Conservation (phyloP, 1,140 invertebrate species). For the Heliconius himera region DNA sequence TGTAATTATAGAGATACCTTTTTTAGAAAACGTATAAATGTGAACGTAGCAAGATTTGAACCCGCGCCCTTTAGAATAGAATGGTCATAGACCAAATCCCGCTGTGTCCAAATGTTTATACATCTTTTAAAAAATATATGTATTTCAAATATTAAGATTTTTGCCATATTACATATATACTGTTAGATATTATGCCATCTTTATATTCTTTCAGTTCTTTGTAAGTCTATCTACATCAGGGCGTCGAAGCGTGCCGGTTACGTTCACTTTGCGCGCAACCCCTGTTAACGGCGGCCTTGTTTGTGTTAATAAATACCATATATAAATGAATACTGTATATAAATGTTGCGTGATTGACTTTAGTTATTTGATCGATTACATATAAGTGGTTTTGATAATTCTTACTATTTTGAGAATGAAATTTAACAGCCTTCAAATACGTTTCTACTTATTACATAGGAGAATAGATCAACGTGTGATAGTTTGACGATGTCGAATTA, state of each 20-base stretch:
- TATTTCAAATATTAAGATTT: neutral
- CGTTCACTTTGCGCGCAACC: constrained; percentile 72
- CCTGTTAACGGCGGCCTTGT: constrained; percentile 57
- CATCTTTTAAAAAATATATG: no score
- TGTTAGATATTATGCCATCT: constrained; percentile 2
- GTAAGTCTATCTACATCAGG: constrained; percentile 54
- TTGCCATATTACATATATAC: neutral
- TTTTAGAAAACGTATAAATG: no score
- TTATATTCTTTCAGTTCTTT: constrained; percentile 21
- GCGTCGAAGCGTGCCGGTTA: constrained; percentile 62
- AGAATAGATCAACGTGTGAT: neutral
- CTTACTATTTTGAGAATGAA: neutral
- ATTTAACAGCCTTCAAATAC: neutral
- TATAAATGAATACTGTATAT: neutral
- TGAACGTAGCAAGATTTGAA: no score
- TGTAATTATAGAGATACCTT: no score
- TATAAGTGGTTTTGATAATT: neutral
- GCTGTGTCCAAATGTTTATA: no score
- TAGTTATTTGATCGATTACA: constrained; percentile 8
- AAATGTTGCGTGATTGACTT: constrained; percentile 29
- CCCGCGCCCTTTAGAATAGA: no score
- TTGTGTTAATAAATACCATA: constrained; percentile 25
- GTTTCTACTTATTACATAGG: neutral
- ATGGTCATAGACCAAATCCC: no score
- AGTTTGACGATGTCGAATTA: neutral